Evolutionary conservation across 2,888 invertebrate genomes (phyloP), one percentile per base, ranked within the genome.

Genomic region (Pomacea canaliculata): DNA sequence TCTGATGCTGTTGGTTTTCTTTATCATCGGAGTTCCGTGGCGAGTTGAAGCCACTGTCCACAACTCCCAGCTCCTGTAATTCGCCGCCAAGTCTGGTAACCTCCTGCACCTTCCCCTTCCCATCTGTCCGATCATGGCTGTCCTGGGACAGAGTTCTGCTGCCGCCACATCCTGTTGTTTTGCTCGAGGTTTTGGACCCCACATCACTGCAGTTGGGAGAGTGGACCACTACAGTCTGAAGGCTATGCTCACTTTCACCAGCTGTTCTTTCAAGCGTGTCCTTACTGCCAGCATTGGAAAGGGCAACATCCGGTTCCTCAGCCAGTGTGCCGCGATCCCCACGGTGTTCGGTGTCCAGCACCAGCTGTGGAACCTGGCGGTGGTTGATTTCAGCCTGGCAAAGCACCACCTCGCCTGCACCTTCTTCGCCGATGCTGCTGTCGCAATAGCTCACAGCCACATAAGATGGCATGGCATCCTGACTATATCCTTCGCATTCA

Each of bases 31-130:
- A 75, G 67, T 84, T 78, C 18, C 85, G 65, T 0, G 88, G 86
- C 10, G 87, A 87, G 76, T 84, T 85, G 79, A 87, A 85, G 7
- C 87, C 87, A 81, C 87, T 87, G 74, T 87, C 88, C 16, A 83
- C 84, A 0, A 85, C 79, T 51, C 80, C 80, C n/a, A 84, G 48
- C 37, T 86, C 82, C 56, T 80, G 73, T 0, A 82, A 78, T 27
- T 84, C 81, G 7, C 77, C 76, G 12, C 80, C 79, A 12, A 85
- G 70, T 27, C 79, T 79, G 37, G 83, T 81, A 3, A 82, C 59
- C 7, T 56, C 60, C 49, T 66, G 27, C 23, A 60, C 63, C 1
- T 60, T 46, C n/a, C 63, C 63, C 4, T 16, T 56, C 10, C 10
- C 8, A 8, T 56, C 51, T 56, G 12, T 7, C 60, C 46, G 18